Evolutionary conservation across 2,888 invertebrate species (phyloP), one percentile per base, ranked within the genome.

Genomic region (Ormyrus nitidulus): DNA sequence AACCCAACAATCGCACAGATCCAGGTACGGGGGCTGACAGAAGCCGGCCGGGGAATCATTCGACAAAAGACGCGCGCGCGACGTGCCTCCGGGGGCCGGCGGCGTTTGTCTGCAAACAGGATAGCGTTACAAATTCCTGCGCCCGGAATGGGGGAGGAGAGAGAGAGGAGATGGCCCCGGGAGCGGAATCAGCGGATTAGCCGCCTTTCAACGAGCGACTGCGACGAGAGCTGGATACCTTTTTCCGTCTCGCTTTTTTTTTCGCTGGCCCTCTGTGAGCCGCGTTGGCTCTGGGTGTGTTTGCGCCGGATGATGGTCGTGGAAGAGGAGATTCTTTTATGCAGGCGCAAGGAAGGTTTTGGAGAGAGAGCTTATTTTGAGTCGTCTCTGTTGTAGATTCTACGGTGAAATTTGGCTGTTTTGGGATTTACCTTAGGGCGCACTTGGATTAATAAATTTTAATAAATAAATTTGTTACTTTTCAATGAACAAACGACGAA

Each of bases 101-200:
- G 51, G n/a, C 69, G 84, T 84, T 82, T 83, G 85, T 84, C 84
- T 85, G 85, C 84, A 85, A 87, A 86, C 86, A 87, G 89, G 86
- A 87, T 88, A 88, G 87, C 88, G 86, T 89, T 89, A 89, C 88
- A 86, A 86, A 87, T 88, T 86, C 85, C 82, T 86, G 84, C 81
- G 11, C 10, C 62, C 68, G 54, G 85, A 87, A 88, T 86, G 84
- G 85, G 71, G 80, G 66, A 76, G 81, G 71, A 72, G 81, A 19
- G 34, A 11, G 8, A 49, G 83, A 74, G 82, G 84, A 86, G 84
- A 83, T 82, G 83, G 83, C 80, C 84, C 34, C 34, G 34, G 80
- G 82, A 85, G 86, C 85, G 86, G 86, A 90, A 90, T 89, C 89
- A 88, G 86, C 86, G 88, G 90, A 89, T 90, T 89, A 90, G 87